These are phyloP conservation scores for Sebastes flavidus DNA, from an alignment of 2,797 vertebrate species.

Conservation along the genomic window DNA sequence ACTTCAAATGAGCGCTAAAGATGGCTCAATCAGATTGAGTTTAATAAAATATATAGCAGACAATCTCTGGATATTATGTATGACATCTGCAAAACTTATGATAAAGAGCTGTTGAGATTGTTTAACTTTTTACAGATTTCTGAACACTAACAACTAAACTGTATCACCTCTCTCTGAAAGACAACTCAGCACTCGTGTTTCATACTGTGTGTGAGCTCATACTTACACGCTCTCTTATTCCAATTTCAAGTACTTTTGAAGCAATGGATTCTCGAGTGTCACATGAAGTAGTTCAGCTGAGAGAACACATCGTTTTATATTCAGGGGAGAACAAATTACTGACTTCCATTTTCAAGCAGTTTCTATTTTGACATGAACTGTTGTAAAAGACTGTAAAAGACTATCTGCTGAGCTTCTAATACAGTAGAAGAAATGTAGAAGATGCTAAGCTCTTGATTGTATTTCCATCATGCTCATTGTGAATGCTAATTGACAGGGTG, in stretches of 20 bases:
- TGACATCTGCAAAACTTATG: neutral
- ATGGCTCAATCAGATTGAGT: neutral
- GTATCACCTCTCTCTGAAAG: neutral
- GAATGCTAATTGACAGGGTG: slow-evolving; percentile 73
- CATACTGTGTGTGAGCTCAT: neutral
- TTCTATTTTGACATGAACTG: slow-evolving; percentile 21
- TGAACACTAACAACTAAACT: neutral
- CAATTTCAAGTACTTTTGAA: neutral
- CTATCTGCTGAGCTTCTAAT: slow-evolving; percentile 34
- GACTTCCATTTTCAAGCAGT: neutral
- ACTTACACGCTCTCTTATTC: neutral
- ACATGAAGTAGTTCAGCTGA: neutral
- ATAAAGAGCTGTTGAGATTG: neutral
- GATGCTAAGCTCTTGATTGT: slow-evolving; percentile 36
- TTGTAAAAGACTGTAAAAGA: neutral
- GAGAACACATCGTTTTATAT: neutral
- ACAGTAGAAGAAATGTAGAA: neutral
- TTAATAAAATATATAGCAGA: neutral
- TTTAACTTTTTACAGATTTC: neutral
- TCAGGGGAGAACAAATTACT: neutral
- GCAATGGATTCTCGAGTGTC: neutral
- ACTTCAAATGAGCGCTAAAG: neutral
- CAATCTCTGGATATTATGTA: neutral
- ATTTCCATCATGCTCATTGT: slow-evolving; percentile 36
- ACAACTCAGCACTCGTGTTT: neutral